Base-by-base conservation (phyloP, 2,888 invertebrate genomes). In the Eudemis profundana region DNA sequence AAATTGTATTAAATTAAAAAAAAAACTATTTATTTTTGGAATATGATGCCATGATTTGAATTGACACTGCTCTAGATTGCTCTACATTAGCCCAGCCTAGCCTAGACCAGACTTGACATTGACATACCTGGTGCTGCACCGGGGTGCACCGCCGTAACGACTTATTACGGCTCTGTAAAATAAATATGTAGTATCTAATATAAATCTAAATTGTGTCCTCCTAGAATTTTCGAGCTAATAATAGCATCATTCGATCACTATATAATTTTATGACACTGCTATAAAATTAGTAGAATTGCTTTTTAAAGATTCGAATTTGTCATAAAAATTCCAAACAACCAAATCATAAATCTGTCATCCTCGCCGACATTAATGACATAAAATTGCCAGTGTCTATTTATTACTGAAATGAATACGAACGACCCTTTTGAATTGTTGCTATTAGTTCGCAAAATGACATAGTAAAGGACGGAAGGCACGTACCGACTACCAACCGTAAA, bases 361-460 rank as follows among this genome's bases (percentile, higher is more conserved):
- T 53, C 70, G 73, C 68, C 70, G 74, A 78, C 74, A 77, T 78
- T 69, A 70, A 71, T 69, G 74, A 77, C 76, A 80, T 79, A 71
- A 78, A 82, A 77, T 75, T 84, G 85, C 82, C 83, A 82, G 75
- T 72, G 77, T 74, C 81, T 78, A 68, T 69, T 77, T 69, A 86
- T 87, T 86, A 82, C 50, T 67, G 72, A 81, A 85, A 89, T 88
- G 74, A 88, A 88, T 82, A 75, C 81, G 76, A 82, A 75, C 81
- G 76, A 82, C 78, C 78, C 73, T 78, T 74, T 76, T 66, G 72
- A 70, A 74, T 72, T 50, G 60, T 74, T 72, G 69, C 75, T 72
- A 78, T 81, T 74, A 79, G 78, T 73, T 77, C 60, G 78, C 78
- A 66, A 81, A 82, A 83, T 79, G 71, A 80, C 71, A 77, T 68